A percentile compares a stretch with the other conserved stretches of the same genome.
phyloP scores from a whole-genome alignment of 2,797 vertebrate genomes.

The Rhinogobio ventralis region DNA sequence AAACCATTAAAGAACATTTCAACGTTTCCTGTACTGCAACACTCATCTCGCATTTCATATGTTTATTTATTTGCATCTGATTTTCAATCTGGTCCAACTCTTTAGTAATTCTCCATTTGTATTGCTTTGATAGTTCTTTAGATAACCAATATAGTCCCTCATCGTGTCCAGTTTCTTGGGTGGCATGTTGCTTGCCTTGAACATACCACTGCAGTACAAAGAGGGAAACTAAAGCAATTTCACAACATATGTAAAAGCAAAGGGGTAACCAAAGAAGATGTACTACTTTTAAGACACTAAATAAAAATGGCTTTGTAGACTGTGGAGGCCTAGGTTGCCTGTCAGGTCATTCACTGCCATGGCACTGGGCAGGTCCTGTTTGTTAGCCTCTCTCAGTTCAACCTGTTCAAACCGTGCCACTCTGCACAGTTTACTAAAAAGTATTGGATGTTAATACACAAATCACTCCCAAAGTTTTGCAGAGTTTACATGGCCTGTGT shows the following conservation, averaged over 20 bases:
- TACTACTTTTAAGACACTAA: neutral
- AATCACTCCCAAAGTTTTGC: neutral
- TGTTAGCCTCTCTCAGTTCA: slow-evolving; percentile 70
- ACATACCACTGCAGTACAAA: slow-evolving; percentile 80
- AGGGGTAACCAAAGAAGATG: neutral
- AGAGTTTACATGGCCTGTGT: neutral
- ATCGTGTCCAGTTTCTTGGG: slow-evolving; percentile 85
- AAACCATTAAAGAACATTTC: slow-evolving; percentile 73
- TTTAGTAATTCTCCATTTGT: neutral
- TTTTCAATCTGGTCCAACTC: slow-evolving; percentile 24
- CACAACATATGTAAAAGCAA: neutral
- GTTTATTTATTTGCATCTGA: slow-evolving; percentile 36
- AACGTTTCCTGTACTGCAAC: slow-evolving; percentile 67
- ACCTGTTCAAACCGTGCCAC: neutral
- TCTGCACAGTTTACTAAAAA: neutral
- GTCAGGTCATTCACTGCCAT: slow-evolving; percentile 85
- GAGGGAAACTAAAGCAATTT: slow-evolving; percentile 14
- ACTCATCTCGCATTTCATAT: slow-evolving; percentile 34
- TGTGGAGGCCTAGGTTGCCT: slow-evolving; percentile 81
- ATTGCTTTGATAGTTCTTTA: slow-evolving; percentile 78
- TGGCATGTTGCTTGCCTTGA: slow-evolving; percentile 88
- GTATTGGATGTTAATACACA: neutral
- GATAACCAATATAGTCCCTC: slow-evolving; percentile 69
- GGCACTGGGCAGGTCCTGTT: slow-evolving; percentile 83
- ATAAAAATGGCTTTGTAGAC: too few relatives aligned